Evolutionary conservation across 1,140 invertebrate species (phyloP).

Genomic region (Lordiphosa clarofinis): DNA sequence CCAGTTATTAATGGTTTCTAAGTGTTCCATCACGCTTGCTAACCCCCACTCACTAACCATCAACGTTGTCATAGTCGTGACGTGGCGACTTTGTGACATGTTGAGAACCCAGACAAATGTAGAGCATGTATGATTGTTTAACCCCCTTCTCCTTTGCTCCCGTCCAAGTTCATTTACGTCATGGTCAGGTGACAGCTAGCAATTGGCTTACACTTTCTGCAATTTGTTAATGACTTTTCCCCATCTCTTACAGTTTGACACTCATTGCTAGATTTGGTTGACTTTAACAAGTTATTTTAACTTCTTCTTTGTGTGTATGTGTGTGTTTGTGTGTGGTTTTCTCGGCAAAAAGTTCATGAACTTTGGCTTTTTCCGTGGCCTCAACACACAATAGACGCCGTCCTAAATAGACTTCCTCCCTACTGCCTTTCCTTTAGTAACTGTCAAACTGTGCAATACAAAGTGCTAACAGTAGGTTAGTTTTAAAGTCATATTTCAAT

Average conservation of each 20-base stretch:
- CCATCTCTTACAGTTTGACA: slow-evolving; percentile 13
- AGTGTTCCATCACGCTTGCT: slow-evolving; percentile 37
- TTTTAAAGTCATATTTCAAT: slow-evolving; percentile 73
- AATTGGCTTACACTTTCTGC: slow-evolving; percentile 30
- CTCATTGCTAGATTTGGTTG: slow-evolving; percentile 7
- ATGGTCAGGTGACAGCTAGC: slow-evolving; percentile 56
- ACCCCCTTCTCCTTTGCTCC: neutral
- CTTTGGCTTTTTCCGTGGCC: slow-evolving; percentile 58
- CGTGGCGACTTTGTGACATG: slow-evolving; percentile 68
- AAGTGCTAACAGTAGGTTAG: slow-evolving; percentile 56
- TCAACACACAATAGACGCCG: slow-evolving; percentile 59
- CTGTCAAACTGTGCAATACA: slow-evolving; percentile 57
- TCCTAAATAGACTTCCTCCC: slow-evolving; percentile 48
- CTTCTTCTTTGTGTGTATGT: slow-evolving; percentile 14
- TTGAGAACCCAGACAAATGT: slow-evolving; percentile 57
- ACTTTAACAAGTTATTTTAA: neutral
- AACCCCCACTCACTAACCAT: slow-evolving; percentile 6
- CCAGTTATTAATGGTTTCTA: slow-evolving; percentile 71
- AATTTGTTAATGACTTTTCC: slow-evolving; percentile 72
- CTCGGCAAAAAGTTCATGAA: slow-evolving; percentile 51
- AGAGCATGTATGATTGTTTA: slow-evolving; percentile 28
- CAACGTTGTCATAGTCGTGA: slow-evolving; percentile 49
- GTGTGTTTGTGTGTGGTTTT: neutral
- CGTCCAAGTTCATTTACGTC: slow-evolving; percentile 35
- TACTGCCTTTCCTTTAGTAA: slow-evolving; percentile 17